Evolutionary conservation across 2,888 invertebrate species (phyloP).

Genomic region (Ormyrus nitidulus): DNA sequence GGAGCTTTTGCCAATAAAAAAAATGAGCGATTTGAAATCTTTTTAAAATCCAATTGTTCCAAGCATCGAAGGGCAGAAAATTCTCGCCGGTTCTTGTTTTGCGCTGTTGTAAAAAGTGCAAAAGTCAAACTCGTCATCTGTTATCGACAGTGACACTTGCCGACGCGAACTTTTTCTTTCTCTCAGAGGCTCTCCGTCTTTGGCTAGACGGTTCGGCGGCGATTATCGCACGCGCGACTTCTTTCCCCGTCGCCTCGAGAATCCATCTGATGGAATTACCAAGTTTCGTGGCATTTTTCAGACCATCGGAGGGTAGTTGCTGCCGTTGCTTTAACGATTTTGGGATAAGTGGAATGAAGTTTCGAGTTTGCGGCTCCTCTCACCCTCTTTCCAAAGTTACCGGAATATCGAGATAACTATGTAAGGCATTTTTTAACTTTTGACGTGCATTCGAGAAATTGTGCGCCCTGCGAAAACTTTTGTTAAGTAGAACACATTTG

Average conservation of each 20-base stretch:
- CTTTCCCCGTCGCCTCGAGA: slow-evolving; percentile 14
- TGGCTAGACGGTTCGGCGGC: slow-evolving; percentile 8
- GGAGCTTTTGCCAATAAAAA: not conserved
- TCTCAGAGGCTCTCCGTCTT: slow-evolving; percentile 8
- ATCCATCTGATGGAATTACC: slow-evolving; percentile 54
- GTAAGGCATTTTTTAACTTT: slow-evolving; percentile 54
- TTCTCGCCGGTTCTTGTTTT: not conserved
- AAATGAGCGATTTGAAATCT: not conserved
- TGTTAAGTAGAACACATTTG: slow-evolving; percentile 44
- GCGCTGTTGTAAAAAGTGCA: slow-evolving; percentile 1
- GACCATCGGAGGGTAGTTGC: slow-evolving; percentile 18
- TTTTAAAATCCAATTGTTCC: no score
- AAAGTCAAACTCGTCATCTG: slow-evolving; percentile 35
- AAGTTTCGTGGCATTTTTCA: slow-evolving; percentile 55
- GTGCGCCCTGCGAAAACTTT: slow-evolving; percentile 34
- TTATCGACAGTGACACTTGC: slow-evolving; percentile 53
- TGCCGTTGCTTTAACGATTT: slow-evolving; percentile 46
- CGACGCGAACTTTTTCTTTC: slow-evolving; percentile 32
- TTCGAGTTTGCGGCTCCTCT: slow-evolving; percentile 37
- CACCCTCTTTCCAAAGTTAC: not conserved
- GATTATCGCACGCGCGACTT: slow-evolving; percentile 33
- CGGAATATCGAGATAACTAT: slow-evolving; percentile 51
- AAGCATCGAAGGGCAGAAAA: not conserved
- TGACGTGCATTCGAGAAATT: slow-evolving; percentile 48
- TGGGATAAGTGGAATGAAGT: slow-evolving; percentile 53